Evolutionary conservation across 2,113 vertebrate genomes (phyloP).

Genomic region (Vulpes vulpes): DNA sequence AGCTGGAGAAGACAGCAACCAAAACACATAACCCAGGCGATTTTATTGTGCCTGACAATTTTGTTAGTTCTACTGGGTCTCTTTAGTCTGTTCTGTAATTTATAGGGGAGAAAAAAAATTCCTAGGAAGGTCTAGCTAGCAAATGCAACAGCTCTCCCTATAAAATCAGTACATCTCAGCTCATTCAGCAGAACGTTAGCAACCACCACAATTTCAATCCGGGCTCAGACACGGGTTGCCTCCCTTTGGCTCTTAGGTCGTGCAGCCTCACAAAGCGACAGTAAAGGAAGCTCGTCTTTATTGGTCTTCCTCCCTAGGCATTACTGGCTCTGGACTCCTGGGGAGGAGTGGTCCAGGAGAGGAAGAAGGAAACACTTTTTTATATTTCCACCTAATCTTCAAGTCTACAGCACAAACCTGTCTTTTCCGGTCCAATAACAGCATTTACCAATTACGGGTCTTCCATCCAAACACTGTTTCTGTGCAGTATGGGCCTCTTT

Average conservation of each 20-base stretch:
- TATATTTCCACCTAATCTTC: not conserved
- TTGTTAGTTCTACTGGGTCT: not conserved
- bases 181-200: not conserved
- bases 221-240: not conserved
- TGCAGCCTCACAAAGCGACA: not conserved
- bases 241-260: not conserved
- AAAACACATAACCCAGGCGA: conserved; percentile 17
- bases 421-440: not conserved
- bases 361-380: not conserved
- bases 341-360: not conserved
- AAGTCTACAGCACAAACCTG: not conserved
- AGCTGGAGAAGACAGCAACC: conserved; percentile 19
- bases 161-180: not conserved
- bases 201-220: not conserved
- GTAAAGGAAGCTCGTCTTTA: not conserved
- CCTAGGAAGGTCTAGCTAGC: not conserved
- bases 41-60: conserved; percentile 57
- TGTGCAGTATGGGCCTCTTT: not conserved
- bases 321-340: not conserved
- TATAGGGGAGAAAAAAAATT: not conserved
- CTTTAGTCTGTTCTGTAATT: not conserved
- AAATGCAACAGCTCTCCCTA: not conserved
- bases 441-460: not conserved
- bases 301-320: not conserved
- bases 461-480: not conserved